A percentile compares a stretch with the other conserved stretches of the same genome.
Evolutionary conservation across 2,888 invertebrate species (phyloP).

Genomic region (Hirtodrosophila trivittata): DNA sequence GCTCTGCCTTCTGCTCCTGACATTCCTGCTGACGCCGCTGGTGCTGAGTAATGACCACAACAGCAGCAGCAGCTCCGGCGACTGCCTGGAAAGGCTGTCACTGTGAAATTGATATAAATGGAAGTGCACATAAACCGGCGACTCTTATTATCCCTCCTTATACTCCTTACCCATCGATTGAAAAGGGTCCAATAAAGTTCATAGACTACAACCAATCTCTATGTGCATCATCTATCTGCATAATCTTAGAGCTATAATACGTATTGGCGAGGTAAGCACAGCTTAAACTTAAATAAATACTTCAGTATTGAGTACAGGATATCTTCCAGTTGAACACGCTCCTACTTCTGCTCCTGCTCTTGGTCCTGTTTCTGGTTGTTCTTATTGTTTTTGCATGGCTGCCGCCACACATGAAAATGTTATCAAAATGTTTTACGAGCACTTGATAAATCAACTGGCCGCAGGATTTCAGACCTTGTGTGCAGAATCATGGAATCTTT

Average conservation of each 20-base stretch:
- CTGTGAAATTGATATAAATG: conserved; percentile 75
- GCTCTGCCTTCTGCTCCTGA: neutral
- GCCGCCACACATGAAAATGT: conserved; percentile 52
- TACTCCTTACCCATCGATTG: neutral
- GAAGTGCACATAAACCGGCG: conserved; percentile 63
- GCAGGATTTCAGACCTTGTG: conserved; percentile 60
- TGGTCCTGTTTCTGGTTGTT: neutral
- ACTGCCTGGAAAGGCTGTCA: conserved; percentile 25
- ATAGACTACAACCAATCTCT: neutral
- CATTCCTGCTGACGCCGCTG: conserved; percentile 24
- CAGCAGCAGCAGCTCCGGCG: conserved; percentile 18
- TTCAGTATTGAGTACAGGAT: too few species aligned
- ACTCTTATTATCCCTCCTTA: conserved; percentile 48
- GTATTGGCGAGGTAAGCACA: too few species aligned
- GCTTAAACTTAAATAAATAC: too few species aligned
- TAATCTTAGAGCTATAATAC: neutral
- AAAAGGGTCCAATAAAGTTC: neutral
- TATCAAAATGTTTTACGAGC: conserved; percentile 60
- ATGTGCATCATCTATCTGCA: neutral
- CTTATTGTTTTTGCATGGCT: conserved; percentile 21
- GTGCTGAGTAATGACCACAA: conserved; percentile 58
- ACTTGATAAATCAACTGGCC: conserved; percentile 69
- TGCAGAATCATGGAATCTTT: conserved; percentile 26
- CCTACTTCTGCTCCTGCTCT: neutral
- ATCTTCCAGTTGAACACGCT: neutral